Base-by-base conservation (phyloP, 2,797 vertebrate genomes). In the Triplophysa yarkandensis region DNA sequence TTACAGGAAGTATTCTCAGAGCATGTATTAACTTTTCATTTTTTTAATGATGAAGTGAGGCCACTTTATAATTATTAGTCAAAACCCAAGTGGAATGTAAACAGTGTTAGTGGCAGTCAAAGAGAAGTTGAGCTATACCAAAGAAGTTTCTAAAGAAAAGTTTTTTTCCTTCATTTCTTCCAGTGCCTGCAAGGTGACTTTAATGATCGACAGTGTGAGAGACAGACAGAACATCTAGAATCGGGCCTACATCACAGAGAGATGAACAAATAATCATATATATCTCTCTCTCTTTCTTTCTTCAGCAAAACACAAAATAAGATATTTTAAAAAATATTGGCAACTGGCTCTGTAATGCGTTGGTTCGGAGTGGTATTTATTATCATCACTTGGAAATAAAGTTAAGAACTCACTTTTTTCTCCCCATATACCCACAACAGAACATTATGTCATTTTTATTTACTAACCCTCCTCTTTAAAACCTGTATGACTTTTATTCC, bases 141-240 rank as follows among this genome's bases (percentile, higher is more conserved):
- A 90, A 88, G 88, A 83, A 91, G 84, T 90, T 87, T 82, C 74
- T 85, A 86, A 91, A 85, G 89, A 88, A 88, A 84, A 88, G 86
- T 79, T 87, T 79, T 85, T 88, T 86, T 82, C 81, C 85, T 87
- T 86, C 85, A 85, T 90, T 89, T 89, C 83, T 85, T 89, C 89
- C 87, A 91, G 90, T 90, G 90, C 85, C 86, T 82, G 81, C 90
- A 90, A 93, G 91, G 88, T 85, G 88, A 91, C 89, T 91, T 92
- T 88, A 87, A 90, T 91, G 89, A 93, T 91, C 88, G 92, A 90
- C 87, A 86, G 84, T 89, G 88, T 86, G 44, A 69, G 32, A 23
- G 39, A 62, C 55, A 55, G 52, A 54, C 65, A 52, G 54, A 69
- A 63, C 19, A 88, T 90, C 91, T 90, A 91, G 91, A 92, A 91